Evolutionary conservation across 2,888 invertebrate species (phyloP).

Genomic region (Lasioglossum zephyrum): DNA sequence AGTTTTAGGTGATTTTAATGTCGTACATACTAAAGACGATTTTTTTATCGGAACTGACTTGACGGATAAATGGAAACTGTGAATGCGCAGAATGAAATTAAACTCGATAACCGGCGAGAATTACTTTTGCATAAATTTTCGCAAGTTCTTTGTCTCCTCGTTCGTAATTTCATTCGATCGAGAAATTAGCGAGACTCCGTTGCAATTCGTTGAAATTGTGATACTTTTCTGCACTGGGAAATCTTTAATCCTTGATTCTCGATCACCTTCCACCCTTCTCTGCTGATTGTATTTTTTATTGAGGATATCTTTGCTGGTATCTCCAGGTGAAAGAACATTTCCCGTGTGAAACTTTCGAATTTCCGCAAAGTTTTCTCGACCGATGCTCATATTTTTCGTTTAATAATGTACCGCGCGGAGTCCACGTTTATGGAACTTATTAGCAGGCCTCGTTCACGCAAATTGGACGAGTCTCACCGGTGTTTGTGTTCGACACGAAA

Average conservation of each 20-base stretch:
- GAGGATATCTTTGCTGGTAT: not conserved
- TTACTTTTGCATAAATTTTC: not conserved
- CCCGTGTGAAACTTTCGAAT: not conserved
- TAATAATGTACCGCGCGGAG: not conserved
- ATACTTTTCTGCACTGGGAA: not conserved
- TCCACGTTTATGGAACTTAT: not conserved
- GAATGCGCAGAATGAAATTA: not conserved
- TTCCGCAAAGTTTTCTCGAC: not conserved
- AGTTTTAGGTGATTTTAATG: not conserved
- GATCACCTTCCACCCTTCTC: not conserved
- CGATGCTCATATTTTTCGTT: not conserved
- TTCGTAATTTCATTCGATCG: not conserved
- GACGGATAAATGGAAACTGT: not conserved
- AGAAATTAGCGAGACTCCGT: not conserved
- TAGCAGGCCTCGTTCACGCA: not conserved
- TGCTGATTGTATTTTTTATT: not conserved
- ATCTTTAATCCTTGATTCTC: not conserved
- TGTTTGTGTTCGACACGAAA: not conserved
- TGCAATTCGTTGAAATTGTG: not conserved
- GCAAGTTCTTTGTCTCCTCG: not conserved
- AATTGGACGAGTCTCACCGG: not conserved
- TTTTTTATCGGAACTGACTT: not conserved
- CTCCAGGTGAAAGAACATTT: not conserved
- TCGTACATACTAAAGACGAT: not conserved
- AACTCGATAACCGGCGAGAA: not conserved